Evolutionary conservation across 2,797 vertebrate genomes (phyloP), one percentile per base, ranked within the genome.

Genomic region (Lerista edwardsae): DNA sequence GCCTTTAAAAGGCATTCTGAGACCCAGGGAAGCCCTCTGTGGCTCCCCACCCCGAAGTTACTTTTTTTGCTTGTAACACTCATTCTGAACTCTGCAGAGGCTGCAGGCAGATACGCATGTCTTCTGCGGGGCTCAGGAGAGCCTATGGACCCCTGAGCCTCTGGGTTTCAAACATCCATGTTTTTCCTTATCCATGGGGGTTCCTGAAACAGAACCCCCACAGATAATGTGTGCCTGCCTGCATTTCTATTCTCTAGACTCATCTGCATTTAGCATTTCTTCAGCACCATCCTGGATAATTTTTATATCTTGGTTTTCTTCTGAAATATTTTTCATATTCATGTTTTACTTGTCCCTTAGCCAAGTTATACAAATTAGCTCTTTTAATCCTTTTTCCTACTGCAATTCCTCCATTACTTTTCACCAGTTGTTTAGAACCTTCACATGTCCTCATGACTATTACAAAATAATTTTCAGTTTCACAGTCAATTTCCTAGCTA

Each of bases 351-450:
- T 91, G 88, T 87, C 87, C 83, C 67, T 0, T 51, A 88, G 86
- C 89, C 84, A 90, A 82, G 85, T 82, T 68, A 83, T 82, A 87
- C 75, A 87, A 85, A 84, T 91, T 41, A 80, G 79, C 64, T 82
- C 47, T 55, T 89, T 87, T 74, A 88, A 87, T 80, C 84, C 86
- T 85, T 85, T 84, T 75, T 71, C 47, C 71, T 86, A 84, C 69
- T 81, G 79, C 85, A 85, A 27, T 78, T 72, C 27, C 87, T 90
- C 87, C 57, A 85, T 85, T 90, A 91, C 79, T 83, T 88, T 90
- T 76, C 1, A 21, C 84, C 88, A 82, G 85, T 91, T 92, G 81
- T 75, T 73, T 82, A 72, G 14, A 85, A 83, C 57, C 10, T 55
- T 75, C 1, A 75, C 82, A 76, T 27, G 31, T 76, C 88, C 86